A percentile compares a stretch with the other conserved stretches of the same genome.
Evolutionary conservation across 1,140 invertebrate genomes (phyloP).

Genomic region (Drosophila chauvacae): DNA sequence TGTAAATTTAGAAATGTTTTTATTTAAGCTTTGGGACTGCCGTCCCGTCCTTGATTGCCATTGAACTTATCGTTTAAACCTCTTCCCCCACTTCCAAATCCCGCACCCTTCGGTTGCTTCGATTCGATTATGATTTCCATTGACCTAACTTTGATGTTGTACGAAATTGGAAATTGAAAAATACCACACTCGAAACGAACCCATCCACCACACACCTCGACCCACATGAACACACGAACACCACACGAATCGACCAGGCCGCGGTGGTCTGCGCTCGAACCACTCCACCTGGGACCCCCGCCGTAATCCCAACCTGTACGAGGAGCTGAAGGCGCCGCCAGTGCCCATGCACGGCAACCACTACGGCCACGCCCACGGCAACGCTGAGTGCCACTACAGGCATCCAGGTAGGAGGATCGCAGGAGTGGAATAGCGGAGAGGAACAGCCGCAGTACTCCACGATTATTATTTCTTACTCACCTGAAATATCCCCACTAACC

Average conservation of each 20-base stretch:
- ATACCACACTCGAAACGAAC: conserved; percentile 40
- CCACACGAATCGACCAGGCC: conserved; percentile 57
- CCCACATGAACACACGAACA: conserved; percentile 31
- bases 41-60: conserved; percentile 14
- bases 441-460: conserved; percentile 36
- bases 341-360: conserved; percentile 83
- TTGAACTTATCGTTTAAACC: conserved; percentile 45
- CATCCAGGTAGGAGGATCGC: conserved; percentile 85
- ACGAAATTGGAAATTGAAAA: conserved; percentile 78
- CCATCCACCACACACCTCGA: conserved; percentile 40
- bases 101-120: conserved; percentile 58
- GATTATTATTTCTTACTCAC: conserved; percentile 30
- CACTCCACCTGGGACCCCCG: conserved; percentile 95
- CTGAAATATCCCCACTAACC: background rate
- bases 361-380: conserved; percentile 84
- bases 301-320: conserved; percentile 90
- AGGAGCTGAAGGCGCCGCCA: conserved; percentile 90
- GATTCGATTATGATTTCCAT: conserved; percentile 62
- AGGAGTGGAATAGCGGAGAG: background rate
- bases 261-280: conserved; percentile 86
- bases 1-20: conserved; percentile 63
- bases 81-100: conserved; percentile 42
- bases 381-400: conserved; percentile 87
- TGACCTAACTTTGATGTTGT: conserved; percentile 75
- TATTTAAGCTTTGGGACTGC: conserved; percentile 13